phyloP scores from a whole-genome alignment of 2,113 vertebrate genomes.

The Machaerirhynchus nigripectus region DNA sequence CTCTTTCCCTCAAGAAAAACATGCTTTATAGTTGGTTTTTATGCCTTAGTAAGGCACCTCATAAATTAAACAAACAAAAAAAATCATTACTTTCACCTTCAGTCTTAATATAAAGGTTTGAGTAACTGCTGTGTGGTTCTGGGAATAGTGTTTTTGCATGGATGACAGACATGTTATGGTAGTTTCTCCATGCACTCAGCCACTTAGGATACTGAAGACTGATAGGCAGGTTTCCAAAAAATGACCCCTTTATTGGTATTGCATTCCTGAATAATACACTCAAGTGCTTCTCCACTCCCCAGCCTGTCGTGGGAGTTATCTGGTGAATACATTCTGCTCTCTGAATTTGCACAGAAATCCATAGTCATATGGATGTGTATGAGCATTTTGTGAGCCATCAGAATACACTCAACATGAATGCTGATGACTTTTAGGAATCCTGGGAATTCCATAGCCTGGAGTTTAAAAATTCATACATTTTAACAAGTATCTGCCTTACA shows the following conservation, averaged over 20 bases:
- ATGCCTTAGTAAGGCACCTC: not conserved
- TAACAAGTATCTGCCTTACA: not conserved
- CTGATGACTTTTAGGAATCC: not conserved
- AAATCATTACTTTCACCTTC: not conserved
- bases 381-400: not conserved
- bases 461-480: conserved; percentile 22
- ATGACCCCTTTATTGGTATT: not conserved
- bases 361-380: not conserved
- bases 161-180: not conserved
- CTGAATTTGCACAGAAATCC: not conserved
- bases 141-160: not conserved
- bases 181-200: not conserved
- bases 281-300: not conserved
- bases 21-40: not conserved
- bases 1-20: not conserved
- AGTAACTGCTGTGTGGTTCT: not conserved
- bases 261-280: not conserved
- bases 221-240: not conserved
- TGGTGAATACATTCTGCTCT: not conserved
- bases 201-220: not conserved
- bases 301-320: not conserved
- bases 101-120: not conserved
- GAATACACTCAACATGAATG: not conserved
- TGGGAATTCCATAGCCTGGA: not conserved
- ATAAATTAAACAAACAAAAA: not conserved